Conservation (phyloP, 2,797 vertebrate genomes). For the Chanos chanos region DNA sequence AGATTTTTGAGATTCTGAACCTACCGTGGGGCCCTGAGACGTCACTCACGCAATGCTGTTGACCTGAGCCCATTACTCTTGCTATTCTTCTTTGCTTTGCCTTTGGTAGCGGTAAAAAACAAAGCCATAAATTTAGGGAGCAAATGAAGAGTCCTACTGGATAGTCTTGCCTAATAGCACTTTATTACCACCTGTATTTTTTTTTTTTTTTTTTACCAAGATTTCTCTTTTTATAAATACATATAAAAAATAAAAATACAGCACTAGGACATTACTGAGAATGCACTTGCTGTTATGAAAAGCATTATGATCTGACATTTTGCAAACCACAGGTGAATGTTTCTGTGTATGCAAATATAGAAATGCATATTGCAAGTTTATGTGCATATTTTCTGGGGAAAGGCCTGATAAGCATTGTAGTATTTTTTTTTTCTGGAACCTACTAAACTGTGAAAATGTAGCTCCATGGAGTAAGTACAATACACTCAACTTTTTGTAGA, state of each 20-base stretch:
- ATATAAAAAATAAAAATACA: conserved; percentile 47
- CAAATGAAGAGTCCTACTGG: conserved; percentile 1
- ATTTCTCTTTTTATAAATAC: conserved; percentile 26
- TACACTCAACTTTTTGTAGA: too few relatives aligned
- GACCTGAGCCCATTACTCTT: conserved; percentile 1
- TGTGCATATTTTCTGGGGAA: neutral
- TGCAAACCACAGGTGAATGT: conserved; percentile 32
- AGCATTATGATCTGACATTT: conserved; percentile 31
- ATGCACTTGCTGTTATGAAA: conserved; percentile 47
- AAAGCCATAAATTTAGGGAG: neutral
- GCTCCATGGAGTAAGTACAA: neutral
- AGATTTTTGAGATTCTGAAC: neutral
- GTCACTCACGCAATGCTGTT: neutral
- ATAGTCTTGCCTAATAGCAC: conserved; percentile 49
- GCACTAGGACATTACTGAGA: conserved; percentile 32
- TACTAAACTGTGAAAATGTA: too few relatives aligned
- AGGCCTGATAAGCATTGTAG: too few relatives aligned
- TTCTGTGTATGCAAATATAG: conserved; percentile 15
- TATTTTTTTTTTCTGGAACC: too few relatives aligned
- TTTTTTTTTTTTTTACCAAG: conserved; percentile 31
- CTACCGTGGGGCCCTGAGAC: neutral
- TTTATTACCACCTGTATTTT: conserved; percentile 55
- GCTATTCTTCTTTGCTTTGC: conserved; percentile 40
- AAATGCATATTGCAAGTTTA: too few relatives aligned
- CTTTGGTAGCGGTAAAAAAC: conserved; percentile 50